phyloP scores from a whole-genome alignment of 2,113 vertebrate genomes.

The Spea bombifrons region DNA sequence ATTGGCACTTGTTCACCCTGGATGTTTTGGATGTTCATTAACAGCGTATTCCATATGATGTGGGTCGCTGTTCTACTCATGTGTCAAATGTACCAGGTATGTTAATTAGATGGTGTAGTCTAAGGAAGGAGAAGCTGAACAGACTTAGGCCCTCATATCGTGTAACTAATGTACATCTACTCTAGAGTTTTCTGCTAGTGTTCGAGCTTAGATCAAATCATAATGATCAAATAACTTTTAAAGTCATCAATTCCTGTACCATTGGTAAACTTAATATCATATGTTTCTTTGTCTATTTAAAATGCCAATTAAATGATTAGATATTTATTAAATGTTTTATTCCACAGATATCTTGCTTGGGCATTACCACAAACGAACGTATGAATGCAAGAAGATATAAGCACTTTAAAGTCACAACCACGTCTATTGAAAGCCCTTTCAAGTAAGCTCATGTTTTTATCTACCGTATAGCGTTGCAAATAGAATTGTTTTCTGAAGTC shows the following conservation, averaged over 20 bases:
- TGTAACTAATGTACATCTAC: too few species aligned
- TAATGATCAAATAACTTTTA: too few species aligned
- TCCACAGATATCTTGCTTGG: conserved; percentile 89
- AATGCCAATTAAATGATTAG: too few species aligned
- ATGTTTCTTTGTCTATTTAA: too few species aligned
- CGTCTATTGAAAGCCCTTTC: conserved; percentile 98
- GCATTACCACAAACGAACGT: conserved; percentile 97
- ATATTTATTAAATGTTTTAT: background rate
- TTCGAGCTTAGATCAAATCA: too few species aligned
- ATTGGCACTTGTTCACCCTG: conserved; percentile 96
- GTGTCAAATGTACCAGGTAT: conserved; percentile 99
- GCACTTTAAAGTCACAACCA: conserved; percentile 99
- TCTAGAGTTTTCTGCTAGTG: too few species aligned
- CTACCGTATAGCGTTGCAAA: background rate
- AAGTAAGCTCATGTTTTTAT: conserved; percentile 74
- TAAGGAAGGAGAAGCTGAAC: too few species aligned
- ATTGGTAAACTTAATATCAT: too few species aligned
- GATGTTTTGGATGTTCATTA: conserved; percentile 99
- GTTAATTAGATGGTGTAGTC: background rate
- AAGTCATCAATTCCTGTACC: too few species aligned
- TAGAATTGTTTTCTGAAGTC: too few species aligned
- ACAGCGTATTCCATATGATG: conserved; percentile 97
- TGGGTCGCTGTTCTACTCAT: conserved; percentile 98
- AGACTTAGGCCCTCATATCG: too few species aligned
- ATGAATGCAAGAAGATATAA: conserved; percentile 99